Conservation (phyloP, 2,888 invertebrate genomes). For the Catocala nupta region DNA sequence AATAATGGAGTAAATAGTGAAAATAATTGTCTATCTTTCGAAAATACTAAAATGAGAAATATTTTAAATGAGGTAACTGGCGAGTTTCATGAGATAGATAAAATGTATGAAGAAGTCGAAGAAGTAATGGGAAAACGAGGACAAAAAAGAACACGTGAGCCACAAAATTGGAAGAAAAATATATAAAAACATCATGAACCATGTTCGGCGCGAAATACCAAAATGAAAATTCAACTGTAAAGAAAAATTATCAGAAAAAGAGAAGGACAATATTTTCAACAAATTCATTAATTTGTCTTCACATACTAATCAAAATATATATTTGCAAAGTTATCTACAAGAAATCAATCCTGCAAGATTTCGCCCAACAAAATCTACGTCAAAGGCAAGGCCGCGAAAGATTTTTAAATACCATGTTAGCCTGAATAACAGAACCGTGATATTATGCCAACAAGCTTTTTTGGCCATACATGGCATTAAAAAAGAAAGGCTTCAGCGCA, state of each 20-base stretch:
- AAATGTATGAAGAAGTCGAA: neutral
- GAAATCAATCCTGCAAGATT: too few species aligned
- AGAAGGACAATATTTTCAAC: neutral
- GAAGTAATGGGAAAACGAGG: neutral
- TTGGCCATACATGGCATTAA: too few species aligned
- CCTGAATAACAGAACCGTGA: too few species aligned
- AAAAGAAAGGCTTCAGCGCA: too few species aligned
- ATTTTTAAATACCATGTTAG: too few species aligned
- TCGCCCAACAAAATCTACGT: too few species aligned
- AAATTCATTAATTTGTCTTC: neutral
- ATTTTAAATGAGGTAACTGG: neutral
- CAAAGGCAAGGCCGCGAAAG: too few species aligned
- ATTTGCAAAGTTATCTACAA: too few species aligned
- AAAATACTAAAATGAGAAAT: neutral
- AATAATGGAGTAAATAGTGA: neutral
- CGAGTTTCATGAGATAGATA: neutral
- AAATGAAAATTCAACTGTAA: neutral
- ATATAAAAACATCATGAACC: neutral
- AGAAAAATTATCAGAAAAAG: neutral
- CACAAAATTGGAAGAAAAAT: neutral
- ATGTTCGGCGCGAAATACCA: neutral
- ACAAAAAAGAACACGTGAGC: neutral
- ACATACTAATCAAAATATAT: too few species aligned
- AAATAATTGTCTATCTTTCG: neutral
- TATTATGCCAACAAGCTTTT: too few species aligned